phyloP scores from a whole-genome alignment of 2,888 invertebrate genomes.

The Bombyx huttoni region DNA sequence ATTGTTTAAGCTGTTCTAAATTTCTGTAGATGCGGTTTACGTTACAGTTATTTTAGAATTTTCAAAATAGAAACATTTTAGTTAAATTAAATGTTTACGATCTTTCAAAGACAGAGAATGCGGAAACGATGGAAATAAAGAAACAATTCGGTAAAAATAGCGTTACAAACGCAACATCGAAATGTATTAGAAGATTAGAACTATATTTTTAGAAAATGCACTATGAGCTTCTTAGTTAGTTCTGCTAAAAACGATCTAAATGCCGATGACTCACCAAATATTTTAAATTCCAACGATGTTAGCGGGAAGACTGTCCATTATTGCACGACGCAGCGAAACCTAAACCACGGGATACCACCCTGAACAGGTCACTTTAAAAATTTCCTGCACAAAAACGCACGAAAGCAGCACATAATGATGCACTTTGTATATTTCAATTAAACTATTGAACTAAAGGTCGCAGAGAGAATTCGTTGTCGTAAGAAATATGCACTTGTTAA shows the following conservation, averaged over 20 bases:
- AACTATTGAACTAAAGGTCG: constrained; percentile 29
- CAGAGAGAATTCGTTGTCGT: constrained; percentile 30
- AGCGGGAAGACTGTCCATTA: constrained; percentile 62
- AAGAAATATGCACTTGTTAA: constrained; percentile 54
- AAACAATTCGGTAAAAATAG: constrained; percentile 30
- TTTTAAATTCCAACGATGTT: constrained; percentile 66
- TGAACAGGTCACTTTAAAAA: constrained; percentile 44
- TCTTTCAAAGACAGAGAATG: constrained; percentile 10
- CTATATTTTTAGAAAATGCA: constrained; percentile 22
- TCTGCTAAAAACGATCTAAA: constrained; percentile 31
- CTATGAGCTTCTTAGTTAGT: constrained; percentile 9
- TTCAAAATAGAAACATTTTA: background rate
- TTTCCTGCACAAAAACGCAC: constrained; percentile 38
- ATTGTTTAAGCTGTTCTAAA: background rate
- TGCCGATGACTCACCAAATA: constrained; percentile 65
- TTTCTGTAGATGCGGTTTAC: too few relatives aligned
- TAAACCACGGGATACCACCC: constrained; percentile 58
- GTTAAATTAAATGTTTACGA: constrained; percentile 14
- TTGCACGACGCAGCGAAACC: constrained; percentile 47
- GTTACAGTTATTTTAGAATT: background rate
- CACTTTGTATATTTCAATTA: constrained; percentile 24
- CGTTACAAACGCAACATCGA: constrained; percentile 19
- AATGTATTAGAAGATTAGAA: constrained; percentile 17
- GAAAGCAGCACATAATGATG: constrained; percentile 38
- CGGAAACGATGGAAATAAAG: constrained; percentile 20